Base-by-base conservation (phyloP, 2,888 invertebrate genomes). In the Trissonchulus latispiculum region DNA sequence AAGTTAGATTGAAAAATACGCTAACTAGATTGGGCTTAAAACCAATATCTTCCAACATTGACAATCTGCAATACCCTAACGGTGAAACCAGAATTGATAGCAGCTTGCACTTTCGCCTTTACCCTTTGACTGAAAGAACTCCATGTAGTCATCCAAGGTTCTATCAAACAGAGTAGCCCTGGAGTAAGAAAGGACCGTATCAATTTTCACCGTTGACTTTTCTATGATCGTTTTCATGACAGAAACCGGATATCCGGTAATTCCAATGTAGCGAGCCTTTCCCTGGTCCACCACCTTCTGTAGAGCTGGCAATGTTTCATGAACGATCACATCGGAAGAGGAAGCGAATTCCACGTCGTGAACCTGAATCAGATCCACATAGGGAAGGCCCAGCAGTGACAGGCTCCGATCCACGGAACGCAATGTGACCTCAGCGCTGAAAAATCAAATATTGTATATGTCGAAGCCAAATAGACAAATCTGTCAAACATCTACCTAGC, bases 281-380 rank as follows among this genome's bases (percentile, higher is more conserved):
- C 87, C 87, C 64, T 89, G 87, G 36, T 88, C 86, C 1, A 91
- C 90, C 8, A 91, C 87, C 78, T 88, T 88, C 77, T 90, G 89
- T 18, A 95, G 83, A 0, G 90, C 88, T 1, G 95, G 95, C 61
- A 96, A 83, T 0, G 94, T 93, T 84, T 95, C 93, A 71, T 90
- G 90, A 0, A 94, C 78, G 1, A 96, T 86, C 15, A 90, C 84
- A 76, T 88, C 89, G 2, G 90, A 88, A 64, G 35, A 33, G 8
- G 66, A n/a, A 0, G 92, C 91, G 82, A 93, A 95, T 80, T 95
- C 94, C 72, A 91, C 86, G 80, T 96, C 95, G 80, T 95, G 95
- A n/a, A 95, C 88, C 88, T 94, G 93, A 80, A 95, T 89, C 35
- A 95, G 84, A 83, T 96, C 95, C 0, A 95, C 88, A 82, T 92